Evolutionary conservation across 2,888 invertebrate genomes (phyloP).

Genomic region (Leptopilina syphax): DNA sequence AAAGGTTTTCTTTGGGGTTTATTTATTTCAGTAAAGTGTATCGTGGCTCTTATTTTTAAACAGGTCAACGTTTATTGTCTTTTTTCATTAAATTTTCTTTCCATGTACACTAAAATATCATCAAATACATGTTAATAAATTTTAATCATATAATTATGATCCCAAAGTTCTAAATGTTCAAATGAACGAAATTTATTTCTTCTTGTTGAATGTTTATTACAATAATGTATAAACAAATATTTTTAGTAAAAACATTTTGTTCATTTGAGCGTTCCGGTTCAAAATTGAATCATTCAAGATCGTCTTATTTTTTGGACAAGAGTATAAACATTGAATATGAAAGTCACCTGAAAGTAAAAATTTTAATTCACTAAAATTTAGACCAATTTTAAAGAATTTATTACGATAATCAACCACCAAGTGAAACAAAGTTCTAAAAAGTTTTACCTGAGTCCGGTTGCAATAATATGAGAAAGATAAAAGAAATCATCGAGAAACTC

Average conservation of each 20-base stretch:
- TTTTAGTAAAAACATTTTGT: too few species aligned
- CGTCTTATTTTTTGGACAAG: too few species aligned
- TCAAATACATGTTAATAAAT: background rate
- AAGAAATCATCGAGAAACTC: conserved; percentile 36
- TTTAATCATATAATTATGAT: too few species aligned
- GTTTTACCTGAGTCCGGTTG: conserved; percentile 18
- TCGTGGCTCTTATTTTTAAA: conserved; percentile 26
- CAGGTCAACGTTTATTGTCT: background rate
- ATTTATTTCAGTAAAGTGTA: conserved; percentile 14
- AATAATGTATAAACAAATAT: too few species aligned
- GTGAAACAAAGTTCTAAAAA: conserved; percentile 15
- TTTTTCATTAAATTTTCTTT: background rate
- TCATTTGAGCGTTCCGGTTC: too few species aligned
- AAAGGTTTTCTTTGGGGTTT: conserved; percentile 12
- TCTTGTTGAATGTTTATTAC: too few species aligned
- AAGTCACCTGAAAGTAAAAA: background rate
- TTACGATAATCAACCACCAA: conserved; percentile 23
- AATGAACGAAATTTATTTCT: too few species aligned
- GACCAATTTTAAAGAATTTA: background rate
- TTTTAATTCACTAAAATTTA: background rate
- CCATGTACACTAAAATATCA: background rate
- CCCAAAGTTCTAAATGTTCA: too few species aligned
- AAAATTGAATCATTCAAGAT: too few species aligned
- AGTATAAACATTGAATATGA: background rate
- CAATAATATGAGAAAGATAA: conserved; percentile 27